A percentile compares a stretch with the other conserved stretches of the same genome.
These are phyloP conservation scores for Thecocarcelia acutangulata DNA, from an alignment of 2,888 invertebrate genomes.

Conservation along the genomic window DNA sequence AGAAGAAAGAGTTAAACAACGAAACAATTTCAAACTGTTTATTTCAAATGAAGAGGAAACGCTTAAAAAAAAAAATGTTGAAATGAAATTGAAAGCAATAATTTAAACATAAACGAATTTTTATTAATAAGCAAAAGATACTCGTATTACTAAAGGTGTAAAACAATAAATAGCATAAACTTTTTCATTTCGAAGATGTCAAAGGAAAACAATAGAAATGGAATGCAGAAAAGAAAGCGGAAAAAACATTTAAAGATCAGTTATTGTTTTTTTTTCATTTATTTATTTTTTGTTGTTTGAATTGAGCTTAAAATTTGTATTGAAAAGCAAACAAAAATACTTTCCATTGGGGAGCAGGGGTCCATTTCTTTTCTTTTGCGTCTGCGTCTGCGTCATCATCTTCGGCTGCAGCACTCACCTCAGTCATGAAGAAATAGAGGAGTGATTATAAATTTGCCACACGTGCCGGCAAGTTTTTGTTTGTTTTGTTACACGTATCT, in stretches of 20 bases:
- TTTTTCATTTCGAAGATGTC: constrained; percentile 37
- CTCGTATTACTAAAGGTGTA: constrained; percentile 19
- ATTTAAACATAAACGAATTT: neutral
- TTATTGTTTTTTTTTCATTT: neutral
- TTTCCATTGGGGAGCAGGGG: constrained; percentile 13
- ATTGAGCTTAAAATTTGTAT: constrained; percentile 29
- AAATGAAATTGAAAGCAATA: constrained; percentile 48
- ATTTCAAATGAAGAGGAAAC: constrained; percentile 18
- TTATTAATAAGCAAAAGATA: neutral
- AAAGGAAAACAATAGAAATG: constrained; percentile 61
- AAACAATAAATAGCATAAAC: neutral
- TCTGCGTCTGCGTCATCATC: no score
- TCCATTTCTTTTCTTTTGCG: no score
- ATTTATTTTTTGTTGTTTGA: no score
- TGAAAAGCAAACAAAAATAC: constrained; percentile 7
- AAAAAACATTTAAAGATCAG: constrained; percentile 32
- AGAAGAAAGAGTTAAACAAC: neutral
- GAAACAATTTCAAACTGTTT: constrained; percentile 13
- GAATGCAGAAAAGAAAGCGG: constrained; percentile 67
- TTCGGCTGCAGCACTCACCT: neutral
- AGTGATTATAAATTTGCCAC: constrained; percentile 68
- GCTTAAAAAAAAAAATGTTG: neutral
- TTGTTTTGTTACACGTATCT: constrained; percentile 43
- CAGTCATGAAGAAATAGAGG: constrained; percentile 17
- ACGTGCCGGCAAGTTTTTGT: constrained; percentile 61